Base-by-base conservation (phyloP, 2,113 vertebrate genomes). In the Coptodon rendalli region DNA sequence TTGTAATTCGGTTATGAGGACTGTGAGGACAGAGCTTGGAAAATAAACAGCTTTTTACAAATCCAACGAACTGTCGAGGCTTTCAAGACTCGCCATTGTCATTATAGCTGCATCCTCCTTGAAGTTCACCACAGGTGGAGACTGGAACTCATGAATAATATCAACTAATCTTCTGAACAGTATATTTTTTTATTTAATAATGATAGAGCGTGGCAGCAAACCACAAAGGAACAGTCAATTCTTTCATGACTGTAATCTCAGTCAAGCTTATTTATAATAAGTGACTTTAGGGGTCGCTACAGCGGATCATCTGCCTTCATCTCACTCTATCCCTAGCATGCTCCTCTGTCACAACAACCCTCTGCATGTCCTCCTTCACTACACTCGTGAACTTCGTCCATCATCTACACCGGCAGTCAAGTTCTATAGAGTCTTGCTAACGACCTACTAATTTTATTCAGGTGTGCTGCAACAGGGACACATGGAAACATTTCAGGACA, bases 261-360 rank as follows among this genome's bases (percentile, higher is more conserved):
- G 36, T 68, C 48, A 24, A 43, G 36, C 12, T 0, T 22, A 22
- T 68, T 68, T 68, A 22, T 71, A 14, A 22, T 71, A 40, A 71
- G 63, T 5, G n/a, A 22, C 11, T 63, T 63, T 63, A 36, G 9
- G 17, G 61, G 17, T 66, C 6, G 0, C 31, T 11, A 66, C 17
- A 36, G 31, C 1, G 1, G 31, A 63, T n/a, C 31, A 36, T 36
- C 31, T 66, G 3, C 61, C 31, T 66, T 36, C 61, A 36, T 36
- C 61, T 66, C 31, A 0, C 61, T n/a, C 6, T 12, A 5, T 66
- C 31, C 0, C 31, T 63, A 48, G 45, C 45, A 48, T 7, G 17
- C 31, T 66, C 61, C 31, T 66, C 9, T 12, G 19, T 66, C 31
- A 38, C 34, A 66, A 17, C 61, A 66, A n/a, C 34, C 10, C 17